phyloP scores from a whole-genome alignment of 2,797 vertebrate genomes.

The Mormyrus hasselquistii region DNA sequence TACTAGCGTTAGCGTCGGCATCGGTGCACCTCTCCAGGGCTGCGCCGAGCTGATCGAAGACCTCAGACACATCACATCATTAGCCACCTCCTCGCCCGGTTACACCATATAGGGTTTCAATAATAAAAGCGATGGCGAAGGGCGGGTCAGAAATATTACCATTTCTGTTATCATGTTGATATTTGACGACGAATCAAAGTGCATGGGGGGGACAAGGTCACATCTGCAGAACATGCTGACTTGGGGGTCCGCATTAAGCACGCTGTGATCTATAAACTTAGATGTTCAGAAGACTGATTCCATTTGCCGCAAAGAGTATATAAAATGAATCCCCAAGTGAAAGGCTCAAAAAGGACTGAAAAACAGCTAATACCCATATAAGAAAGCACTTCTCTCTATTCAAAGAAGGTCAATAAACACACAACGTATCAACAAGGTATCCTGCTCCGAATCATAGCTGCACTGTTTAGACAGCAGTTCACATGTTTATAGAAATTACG shows the following conservation, averaged over 20 bases:
- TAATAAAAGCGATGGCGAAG: neutral
- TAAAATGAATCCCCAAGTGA: neutral
- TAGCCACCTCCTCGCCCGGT: neutral
- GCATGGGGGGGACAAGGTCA: neutral
- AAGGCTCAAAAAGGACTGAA: neutral
- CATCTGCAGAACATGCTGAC: neutral
- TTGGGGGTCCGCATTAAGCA: neutral
- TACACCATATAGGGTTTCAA: neutral
- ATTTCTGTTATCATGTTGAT: neutral
- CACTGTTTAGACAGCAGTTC: neutral
- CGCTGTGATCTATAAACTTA: neutral
- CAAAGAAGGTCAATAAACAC: neutral
- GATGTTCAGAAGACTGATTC: neutral
- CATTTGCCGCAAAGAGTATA: neutral
- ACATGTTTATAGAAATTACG: slow-evolving; percentile 11
- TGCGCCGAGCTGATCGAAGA: neutral
- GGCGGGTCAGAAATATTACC: neutral
- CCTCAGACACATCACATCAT: neutral
- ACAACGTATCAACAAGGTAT: neutral
- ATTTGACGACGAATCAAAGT: neutral
- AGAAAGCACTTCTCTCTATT: neutral
- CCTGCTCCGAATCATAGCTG: neutral
- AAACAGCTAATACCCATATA: neutral
- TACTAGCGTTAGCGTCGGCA: neutral
- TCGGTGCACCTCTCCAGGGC: neutral